phyloP scores from a whole-genome alignment of 2,797 vertebrate species.

The Anguilla anguilla region DNA sequence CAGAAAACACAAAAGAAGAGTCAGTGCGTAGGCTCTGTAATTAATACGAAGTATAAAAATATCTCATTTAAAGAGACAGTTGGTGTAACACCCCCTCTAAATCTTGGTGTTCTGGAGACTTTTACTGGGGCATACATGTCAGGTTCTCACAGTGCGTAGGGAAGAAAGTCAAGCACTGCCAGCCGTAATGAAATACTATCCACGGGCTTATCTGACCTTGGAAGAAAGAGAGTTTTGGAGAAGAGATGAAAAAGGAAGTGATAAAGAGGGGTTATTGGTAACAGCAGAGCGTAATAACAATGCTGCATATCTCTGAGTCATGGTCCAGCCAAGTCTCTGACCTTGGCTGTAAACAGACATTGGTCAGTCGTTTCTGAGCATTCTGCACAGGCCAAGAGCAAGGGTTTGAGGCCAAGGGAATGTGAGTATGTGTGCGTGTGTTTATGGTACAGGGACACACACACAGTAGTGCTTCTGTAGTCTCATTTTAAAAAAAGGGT shows the following conservation, averaged over 20 bases:
- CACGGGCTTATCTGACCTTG: slow-evolving; percentile 24
- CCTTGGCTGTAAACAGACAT: slow-evolving; percentile 17
- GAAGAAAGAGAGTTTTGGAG: slow-evolving; percentile 4
- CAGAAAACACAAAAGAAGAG: slow-evolving; percentile 11
- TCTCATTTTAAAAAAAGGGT: neutral
- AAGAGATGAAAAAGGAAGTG: neutral
- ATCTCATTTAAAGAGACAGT: slow-evolving; percentile 1
- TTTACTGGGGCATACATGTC: slow-evolving; percentile 12
- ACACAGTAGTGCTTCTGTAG: neutral
- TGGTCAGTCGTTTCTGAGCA: neutral
- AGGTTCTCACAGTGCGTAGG: neutral
- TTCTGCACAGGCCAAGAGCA: neutral
- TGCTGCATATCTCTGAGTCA: slow-evolving; percentile 12
- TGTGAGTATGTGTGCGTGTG: slow-evolving; percentile 1
- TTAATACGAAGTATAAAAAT: slow-evolving; percentile 17
- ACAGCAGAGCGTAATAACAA: slow-evolving; percentile 7
- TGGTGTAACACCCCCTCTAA: slow-evolving; percentile 11
- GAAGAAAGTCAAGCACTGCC: slow-evolving; percentile 2
- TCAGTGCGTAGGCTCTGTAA: slow-evolving; percentile 1
- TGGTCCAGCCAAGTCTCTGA: slow-evolving; percentile 1
- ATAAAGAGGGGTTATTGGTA: slow-evolving; percentile 17
- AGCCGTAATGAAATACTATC: slow-evolving; percentile 17
- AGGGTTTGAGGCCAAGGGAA: neutral
- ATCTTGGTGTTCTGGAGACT: neutral
- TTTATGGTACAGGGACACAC: neutral